A percentile compares a stretch with the other conserved stretches of the same genome.
Conservation (phyloP, 1,140 invertebrate species). For the Drosophila ercepeae region DNA sequence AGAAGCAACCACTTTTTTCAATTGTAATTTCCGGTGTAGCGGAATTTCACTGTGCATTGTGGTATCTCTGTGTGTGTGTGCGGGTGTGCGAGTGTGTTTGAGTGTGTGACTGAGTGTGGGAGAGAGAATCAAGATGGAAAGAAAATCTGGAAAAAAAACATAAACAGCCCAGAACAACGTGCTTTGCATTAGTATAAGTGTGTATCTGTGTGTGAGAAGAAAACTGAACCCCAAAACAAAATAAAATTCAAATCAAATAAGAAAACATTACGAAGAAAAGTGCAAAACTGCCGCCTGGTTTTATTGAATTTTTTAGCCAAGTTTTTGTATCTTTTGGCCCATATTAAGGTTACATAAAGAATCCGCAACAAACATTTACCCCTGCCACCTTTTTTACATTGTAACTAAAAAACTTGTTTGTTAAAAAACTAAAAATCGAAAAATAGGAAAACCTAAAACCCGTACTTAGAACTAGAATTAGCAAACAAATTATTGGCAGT, state of each 20-base stretch:
- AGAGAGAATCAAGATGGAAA: slow-evolving; percentile 31
- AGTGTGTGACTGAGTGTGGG: slow-evolving; percentile 22
- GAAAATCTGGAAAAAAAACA: slow-evolving; percentile 54
- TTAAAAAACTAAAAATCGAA: no score
- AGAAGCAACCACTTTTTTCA: slow-evolving; percentile 63
- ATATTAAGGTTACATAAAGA: slow-evolving; percentile 63
- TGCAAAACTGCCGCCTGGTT: slow-evolving; percentile 42
- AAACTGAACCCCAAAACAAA: slow-evolving; percentile 25
- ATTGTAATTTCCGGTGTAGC: slow-evolving; percentile 79
- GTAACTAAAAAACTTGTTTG: no score
- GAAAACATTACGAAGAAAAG: slow-evolving; percentile 20
- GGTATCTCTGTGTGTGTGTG: slow-evolving; percentile 8
- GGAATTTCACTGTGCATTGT: slow-evolving; percentile 69
- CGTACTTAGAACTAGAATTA: not conserved
- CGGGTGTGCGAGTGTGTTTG: slow-evolving; percentile 14
- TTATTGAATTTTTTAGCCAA: slow-evolving; percentile 56
- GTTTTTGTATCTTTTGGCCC: slow-evolving; percentile 29
- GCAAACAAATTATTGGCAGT: not conserved
- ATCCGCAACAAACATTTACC: slow-evolving; percentile 3
- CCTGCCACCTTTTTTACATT: no score
- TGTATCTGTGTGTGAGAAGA: slow-evolving; percentile 7
- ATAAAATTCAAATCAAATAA: slow-evolving; percentile 30
- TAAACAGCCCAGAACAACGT: slow-evolving; percentile 66
- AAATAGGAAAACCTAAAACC: no score
- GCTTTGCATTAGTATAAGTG: slow-evolving; percentile 4